Percentiles rank a stretch among this genome's conserved stretches.
Evolutionary conservation across 2,888 invertebrate genomes (phyloP).

Genomic region (Callosobruchus maculatus): DNA sequence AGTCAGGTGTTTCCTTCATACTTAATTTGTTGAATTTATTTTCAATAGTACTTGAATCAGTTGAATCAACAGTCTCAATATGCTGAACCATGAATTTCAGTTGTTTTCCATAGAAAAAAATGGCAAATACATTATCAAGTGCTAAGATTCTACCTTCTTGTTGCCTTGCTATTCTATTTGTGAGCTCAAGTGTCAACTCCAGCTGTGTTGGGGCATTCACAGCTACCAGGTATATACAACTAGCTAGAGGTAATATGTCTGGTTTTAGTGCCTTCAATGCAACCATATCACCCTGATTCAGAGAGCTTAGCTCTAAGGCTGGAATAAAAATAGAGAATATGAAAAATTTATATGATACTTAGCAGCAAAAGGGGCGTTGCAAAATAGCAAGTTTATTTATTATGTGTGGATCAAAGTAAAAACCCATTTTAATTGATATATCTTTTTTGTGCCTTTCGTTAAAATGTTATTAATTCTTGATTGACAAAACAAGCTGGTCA

Average conservation of each 20-base stretch:
- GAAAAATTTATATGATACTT: neutral
- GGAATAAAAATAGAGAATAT: slow-evolving; percentile 15
- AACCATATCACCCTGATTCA: slow-evolving; percentile 5
- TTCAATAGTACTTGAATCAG: slow-evolving; percentile 20
- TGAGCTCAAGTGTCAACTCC: slow-evolving; percentile 37
- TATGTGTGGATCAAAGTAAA: too few relatives aligned
- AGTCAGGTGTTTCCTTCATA: slow-evolving; percentile 33
- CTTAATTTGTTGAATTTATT: slow-evolving; percentile 30
- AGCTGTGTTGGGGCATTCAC: slow-evolving; percentile 35
- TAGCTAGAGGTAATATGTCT: slow-evolving; percentile 15
- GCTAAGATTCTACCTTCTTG: slow-evolving; percentile 42
- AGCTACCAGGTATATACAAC: slow-evolving; percentile 14
- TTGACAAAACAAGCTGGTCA: too few relatives aligned
- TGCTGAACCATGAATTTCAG: slow-evolving; percentile 46
- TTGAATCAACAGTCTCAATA: slow-evolving; percentile 26
- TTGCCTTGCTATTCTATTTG: slow-evolving; percentile 35
- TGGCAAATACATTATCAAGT: slow-evolving; percentile 43
- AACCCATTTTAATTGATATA: too few relatives aligned
- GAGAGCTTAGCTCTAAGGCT: slow-evolving; percentile 33
- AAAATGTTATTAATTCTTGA: too few relatives aligned
- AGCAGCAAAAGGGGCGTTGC: neutral
- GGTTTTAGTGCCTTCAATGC: neutral
- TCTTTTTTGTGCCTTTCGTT: too few relatives aligned
- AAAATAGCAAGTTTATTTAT: too few relatives aligned
- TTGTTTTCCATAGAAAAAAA: slow-evolving; percentile 50